These are phyloP conservation scores for Procavia capensis DNA, from an alignment of 2,113 vertebrate species.

Conservation along the genomic window DNA sequence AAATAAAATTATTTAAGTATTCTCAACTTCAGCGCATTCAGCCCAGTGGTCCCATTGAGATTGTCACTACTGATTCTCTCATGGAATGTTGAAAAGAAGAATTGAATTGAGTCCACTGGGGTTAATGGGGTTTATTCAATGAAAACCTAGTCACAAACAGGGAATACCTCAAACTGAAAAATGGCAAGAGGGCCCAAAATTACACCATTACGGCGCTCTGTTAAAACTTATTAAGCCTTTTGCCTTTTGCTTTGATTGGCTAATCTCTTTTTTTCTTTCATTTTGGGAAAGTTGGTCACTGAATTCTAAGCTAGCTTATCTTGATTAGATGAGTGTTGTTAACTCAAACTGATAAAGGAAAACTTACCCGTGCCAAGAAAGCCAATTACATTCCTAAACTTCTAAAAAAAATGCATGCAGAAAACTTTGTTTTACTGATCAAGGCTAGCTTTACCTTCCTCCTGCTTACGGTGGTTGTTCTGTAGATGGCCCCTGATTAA, in stretches of 20 bases:
- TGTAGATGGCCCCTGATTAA: background rate
- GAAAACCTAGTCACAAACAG: background rate
- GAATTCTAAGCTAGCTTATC: background rate
- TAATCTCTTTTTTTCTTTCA: background rate
- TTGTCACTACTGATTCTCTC: background rate
- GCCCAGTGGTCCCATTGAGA: background rate
- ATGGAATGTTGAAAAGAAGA: background rate
- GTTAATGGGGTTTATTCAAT: background rate
- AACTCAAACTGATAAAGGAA: background rate
- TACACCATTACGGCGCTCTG: background rate
- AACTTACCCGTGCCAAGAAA: background rate
- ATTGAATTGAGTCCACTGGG: background rate
- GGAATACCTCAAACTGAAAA: background rate
- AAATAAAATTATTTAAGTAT: background rate
- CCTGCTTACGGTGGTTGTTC: background rate
- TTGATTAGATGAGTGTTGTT: background rate
- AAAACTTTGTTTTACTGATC: background rate
- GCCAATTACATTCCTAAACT: conserved; percentile 8
- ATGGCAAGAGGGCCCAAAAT: background rate
- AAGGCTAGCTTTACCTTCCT: background rate
- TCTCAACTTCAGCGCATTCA: background rate
- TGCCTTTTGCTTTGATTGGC: background rate
- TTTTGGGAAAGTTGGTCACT: background rate
- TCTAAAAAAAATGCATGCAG: conserved; percentile 11
- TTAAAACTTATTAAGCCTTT: background rate